Evolutionary conservation across 2,113 vertebrate species (phyloP).

Genomic region (Dissostichus mawsoni): DNA sequence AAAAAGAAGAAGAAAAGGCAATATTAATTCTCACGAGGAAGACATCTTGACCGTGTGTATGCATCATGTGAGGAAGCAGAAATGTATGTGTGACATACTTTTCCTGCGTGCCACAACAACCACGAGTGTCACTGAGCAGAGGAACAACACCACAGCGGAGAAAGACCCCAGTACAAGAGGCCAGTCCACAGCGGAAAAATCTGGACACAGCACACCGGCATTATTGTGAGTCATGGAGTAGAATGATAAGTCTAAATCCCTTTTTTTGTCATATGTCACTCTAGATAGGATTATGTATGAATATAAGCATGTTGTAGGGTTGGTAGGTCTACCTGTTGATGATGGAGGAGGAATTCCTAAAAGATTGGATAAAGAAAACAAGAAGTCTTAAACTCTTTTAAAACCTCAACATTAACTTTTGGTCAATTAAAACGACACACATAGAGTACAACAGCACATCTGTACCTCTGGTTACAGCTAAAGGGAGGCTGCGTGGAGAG

Average conservation of each 20-base stretch:
- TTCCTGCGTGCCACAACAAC: conserved; percentile 58
- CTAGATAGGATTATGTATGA: neutral
- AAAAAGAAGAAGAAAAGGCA: neutral
- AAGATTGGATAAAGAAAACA: conserved; percentile 21
- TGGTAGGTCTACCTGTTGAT: conserved; percentile 46
- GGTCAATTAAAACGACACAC: neutral
- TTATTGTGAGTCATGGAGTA: neutral
- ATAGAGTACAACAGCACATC: neutral
- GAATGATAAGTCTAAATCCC: no score
- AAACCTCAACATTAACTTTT: neutral
- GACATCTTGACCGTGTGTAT: neutral
- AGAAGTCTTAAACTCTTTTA: neutral
- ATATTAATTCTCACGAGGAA: conserved; percentile 15
- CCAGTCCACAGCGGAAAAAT: conserved; percentile 68
- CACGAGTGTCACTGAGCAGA: conserved; percentile 59
- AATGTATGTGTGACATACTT: conserved; percentile 59
- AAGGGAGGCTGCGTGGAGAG: conserved; percentile 70
- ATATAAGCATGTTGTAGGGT: neutral
- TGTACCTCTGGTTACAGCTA: conserved; percentile 63
- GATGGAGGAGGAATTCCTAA: conserved; percentile 42
- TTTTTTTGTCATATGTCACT: no score
- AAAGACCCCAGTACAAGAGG: conserved; percentile 77
- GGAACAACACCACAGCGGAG: conserved; percentile 75
- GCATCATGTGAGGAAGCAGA: neutral
- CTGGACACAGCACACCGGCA: conserved; percentile 25